A percentile compares a stretch with the other conserved stretches of the same genome.
Evolutionary conservation across 2,797 vertebrate genomes (phyloP).

Genomic region (Pantherophis alleghaniensis): DNA sequence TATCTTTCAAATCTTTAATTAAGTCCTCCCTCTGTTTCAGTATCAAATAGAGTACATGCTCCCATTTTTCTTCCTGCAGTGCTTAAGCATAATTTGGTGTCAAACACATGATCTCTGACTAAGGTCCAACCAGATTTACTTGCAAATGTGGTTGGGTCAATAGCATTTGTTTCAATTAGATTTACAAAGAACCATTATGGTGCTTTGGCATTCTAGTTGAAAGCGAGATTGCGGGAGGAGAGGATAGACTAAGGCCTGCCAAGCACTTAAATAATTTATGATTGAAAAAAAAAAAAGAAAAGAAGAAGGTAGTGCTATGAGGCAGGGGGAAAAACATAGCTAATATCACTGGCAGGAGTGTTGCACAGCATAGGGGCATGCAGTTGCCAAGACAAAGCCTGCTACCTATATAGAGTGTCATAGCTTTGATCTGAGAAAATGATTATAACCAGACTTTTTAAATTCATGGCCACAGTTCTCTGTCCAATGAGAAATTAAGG

Average conservation of each 20-base stretch:
- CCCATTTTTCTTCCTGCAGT: slow-evolving; percentile 62
- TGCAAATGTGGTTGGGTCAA: slow-evolving; percentile 66
- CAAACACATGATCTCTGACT: slow-evolving; percentile 61
- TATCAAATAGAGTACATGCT: slow-evolving; percentile 53
- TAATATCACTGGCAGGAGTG: slow-evolving; percentile 26
- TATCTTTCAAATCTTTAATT: slow-evolving; percentile 67
- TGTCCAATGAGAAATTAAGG: slow-evolving; percentile 20
- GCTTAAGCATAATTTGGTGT: slow-evolving; percentile 63
- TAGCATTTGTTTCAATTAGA: slow-evolving; percentile 74
- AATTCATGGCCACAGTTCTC: neutral
- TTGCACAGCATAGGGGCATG: slow-evolving; percentile 46
- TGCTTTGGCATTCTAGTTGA: slow-evolving; percentile 56
- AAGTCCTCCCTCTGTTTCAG: slow-evolving; percentile 61
- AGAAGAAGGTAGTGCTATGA: neutral
- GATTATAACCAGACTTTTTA: slow-evolving; percentile 4
- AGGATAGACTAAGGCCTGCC: slow-evolving; percentile 18
- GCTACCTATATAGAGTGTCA: neutral
- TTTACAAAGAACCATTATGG: slow-evolving; percentile 65
- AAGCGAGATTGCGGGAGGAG: slow-evolving; percentile 21
- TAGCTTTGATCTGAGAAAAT: slow-evolving; percentile 20
- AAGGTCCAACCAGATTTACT: slow-evolving; percentile 64
- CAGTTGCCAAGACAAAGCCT: slow-evolving; percentile 40
- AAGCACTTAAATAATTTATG: slow-evolving; percentile 49
- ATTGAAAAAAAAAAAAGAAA: neutral
- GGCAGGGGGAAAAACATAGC: neutral